phyloP scores from a whole-genome alignment of 2,888 invertebrate genomes.

The Megastigmus dorsalis region DNA sequence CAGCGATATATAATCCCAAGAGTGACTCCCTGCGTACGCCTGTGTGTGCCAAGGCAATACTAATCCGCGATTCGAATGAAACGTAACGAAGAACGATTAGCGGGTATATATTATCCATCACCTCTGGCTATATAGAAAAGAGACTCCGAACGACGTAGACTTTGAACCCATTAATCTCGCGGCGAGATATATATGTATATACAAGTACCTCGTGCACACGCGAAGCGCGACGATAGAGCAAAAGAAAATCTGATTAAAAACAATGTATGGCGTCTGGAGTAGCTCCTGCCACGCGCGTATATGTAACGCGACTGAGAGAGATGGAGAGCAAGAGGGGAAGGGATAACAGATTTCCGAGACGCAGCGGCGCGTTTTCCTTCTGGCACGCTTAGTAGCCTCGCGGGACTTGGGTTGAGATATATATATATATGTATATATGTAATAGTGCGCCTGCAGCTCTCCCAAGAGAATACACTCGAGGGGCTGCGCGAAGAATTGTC shows the following conservation, averaged over 20 bases:
- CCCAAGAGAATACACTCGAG: too few relatives aligned
- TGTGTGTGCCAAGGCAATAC: too few relatives aligned
- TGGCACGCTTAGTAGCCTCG: conserved; percentile 12
- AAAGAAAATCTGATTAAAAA: background rate
- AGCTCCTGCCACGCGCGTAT: too few relatives aligned
- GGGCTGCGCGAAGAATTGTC: conserved; percentile 36
- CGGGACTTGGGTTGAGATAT: background rate
- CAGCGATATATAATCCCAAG: too few relatives aligned
- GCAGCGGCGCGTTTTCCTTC: background rate
- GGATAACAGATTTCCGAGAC: conserved; percentile 63
- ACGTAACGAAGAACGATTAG: background rate
- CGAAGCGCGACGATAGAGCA: background rate
- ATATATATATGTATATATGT: too few relatives aligned
- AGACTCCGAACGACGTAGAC: background rate
- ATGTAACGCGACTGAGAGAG: background rate
- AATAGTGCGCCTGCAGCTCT: background rate
- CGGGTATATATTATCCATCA: too few relatives aligned
- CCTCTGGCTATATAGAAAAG: background rate
- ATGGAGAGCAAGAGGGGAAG: conserved; percentile 37
- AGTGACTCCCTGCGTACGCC: too few relatives aligned
- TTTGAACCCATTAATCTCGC: background rate
- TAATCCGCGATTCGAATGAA: too few relatives aligned
- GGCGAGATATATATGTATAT: conserved; percentile 4
- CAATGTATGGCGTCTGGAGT: background rate
- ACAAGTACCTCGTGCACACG: too few relatives aligned